Percentiles rank a stretch among this genome's conserved stretches.
Evolutionary conservation across 2,113 vertebrate genomes (phyloP).

Genomic region (Nothobranchius furzeri): DNA sequence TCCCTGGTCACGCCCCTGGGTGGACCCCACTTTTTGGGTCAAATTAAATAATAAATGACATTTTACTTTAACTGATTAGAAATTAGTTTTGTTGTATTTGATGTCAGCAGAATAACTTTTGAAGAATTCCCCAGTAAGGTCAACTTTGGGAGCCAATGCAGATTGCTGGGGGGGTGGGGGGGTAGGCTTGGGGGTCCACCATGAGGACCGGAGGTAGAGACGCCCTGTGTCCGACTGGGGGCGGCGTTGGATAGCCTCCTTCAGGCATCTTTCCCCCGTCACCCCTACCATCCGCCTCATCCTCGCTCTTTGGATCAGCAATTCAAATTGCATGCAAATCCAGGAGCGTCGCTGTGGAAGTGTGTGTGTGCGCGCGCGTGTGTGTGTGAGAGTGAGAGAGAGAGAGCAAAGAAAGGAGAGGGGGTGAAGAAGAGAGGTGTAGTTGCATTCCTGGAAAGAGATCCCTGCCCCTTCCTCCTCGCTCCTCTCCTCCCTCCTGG

Average conservation of each 20-base stretch:
- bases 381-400: conserved; percentile 22
- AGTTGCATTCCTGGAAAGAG: conserved; percentile 74
- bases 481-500: conserved; percentile 62
- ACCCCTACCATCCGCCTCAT: conserved; percentile 21
- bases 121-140: too few relatives aligned
- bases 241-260: conserved; percentile 79
- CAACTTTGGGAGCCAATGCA: too few relatives aligned
- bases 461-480: conserved; percentile 61
- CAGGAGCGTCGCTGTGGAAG: conserved; percentile 64
- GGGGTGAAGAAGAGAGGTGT: conserved; percentile 42
- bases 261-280: conserved; percentile 27
- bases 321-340: conserved; percentile 90
- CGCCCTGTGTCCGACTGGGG: conserved; percentile 83
- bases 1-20: too few relatives aligned
- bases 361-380: conserved; percentile 20
- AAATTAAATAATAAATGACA: too few relatives aligned
- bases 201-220: conserved; percentile 38
- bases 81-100: too few relatives aligned
- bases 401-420: conserved; percentile 35
- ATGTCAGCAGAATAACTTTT: too few relatives aligned
- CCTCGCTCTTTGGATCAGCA: conserved; percentile 81
- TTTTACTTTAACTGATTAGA: too few relatives aligned
- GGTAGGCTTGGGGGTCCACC: not conserved
- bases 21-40: too few relatives aligned
- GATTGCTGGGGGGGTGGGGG: not conserved